Evolutionary conservation across 2,113 vertebrate species (phyloP).

Genomic region (Tamias sibiricus): DNA sequence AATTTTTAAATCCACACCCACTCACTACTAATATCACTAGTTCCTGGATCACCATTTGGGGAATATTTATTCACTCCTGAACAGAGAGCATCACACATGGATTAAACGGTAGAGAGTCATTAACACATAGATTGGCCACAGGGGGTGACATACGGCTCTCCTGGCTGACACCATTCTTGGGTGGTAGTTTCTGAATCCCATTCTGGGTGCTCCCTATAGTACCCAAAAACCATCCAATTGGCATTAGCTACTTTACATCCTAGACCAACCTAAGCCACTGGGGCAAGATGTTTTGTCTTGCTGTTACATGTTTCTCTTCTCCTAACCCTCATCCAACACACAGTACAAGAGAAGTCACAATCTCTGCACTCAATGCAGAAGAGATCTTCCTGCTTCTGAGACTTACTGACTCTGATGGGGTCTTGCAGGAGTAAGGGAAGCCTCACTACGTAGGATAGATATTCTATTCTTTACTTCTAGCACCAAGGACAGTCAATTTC

Average conservation of each 20-base stretch:
- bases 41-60: background rate
- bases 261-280: background rate
- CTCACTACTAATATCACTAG: background rate
- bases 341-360: background rate
- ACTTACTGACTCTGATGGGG: too few species aligned
- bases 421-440: background rate
- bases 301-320: background rate
- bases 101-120: background rate
- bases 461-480: background rate
- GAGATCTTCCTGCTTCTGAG: background rate
- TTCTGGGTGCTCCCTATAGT: background rate
- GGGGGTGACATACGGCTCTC: too few species aligned
- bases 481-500: background rate
- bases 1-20: background rate
- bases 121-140: background rate
- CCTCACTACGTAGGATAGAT: background rate
- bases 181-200: background rate
- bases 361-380: fast-evolving
- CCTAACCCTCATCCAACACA: background rate
- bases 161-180: background rate
- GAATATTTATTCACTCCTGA: background rate
- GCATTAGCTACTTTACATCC: background rate
- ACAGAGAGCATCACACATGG: too few species aligned
- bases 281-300: background rate
- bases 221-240: background rate